Conservation (phyloP, 2,113 vertebrate genomes). For the Shinisaurus crocodilurus region DNA sequence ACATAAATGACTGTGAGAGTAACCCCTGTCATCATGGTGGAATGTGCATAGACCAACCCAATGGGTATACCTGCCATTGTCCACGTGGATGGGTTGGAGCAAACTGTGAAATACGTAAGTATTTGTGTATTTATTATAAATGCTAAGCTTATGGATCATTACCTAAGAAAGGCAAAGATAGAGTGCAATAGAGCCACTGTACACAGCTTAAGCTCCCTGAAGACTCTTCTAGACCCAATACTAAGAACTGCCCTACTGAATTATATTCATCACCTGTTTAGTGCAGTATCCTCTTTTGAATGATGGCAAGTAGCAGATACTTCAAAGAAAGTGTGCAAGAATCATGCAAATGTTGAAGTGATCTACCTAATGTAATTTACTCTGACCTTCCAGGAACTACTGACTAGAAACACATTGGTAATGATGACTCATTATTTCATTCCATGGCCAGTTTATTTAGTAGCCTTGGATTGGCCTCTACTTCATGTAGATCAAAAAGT, state of each 20-base stretch:
- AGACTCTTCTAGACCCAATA: not conserved
- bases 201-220: not conserved
- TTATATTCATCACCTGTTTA: not conserved
- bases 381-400: not conserved
- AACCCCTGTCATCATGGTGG: conserved; percentile 93
- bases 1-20: conserved; percentile 94
- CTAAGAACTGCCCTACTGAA: not conserved
- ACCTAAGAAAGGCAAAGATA: not conserved
- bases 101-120: conserved; percentile 98
- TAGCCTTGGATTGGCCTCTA: not conserved
- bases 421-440: not conserved
- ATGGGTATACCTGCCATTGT: conserved; percentile 93
- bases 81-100: conserved; percentile 95
- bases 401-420: not conserved
- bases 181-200: not conserved
- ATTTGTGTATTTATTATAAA: conserved; percentile 3
- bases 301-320: not conserved
- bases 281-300: not conserved
- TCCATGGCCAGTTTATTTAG: not conserved
- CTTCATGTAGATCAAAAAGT: not conserved
- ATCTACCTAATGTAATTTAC: not conserved
- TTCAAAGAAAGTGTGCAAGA: not conserved
- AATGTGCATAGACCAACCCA: conserved; percentile 93
- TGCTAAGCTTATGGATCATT: not conserved
- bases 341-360: not conserved